A percentile compares a stretch with the other conserved stretches of the same genome.
Evolutionary conservation across 2,113 vertebrate genomes (phyloP).

Genomic region (Enhydra lutris): DNA sequence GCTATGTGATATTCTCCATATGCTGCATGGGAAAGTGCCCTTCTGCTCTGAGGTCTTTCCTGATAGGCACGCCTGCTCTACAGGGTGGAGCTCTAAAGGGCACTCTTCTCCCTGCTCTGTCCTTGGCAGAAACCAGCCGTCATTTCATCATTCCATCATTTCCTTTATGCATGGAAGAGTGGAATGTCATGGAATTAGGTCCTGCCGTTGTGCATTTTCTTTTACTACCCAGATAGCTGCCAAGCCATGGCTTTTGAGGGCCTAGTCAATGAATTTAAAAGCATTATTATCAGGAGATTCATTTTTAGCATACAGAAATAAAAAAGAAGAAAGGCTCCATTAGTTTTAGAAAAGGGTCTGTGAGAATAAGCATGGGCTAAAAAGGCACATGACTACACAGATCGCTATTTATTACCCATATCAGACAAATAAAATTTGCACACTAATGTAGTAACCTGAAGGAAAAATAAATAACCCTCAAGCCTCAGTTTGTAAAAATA

Average conservation of each 20-base stretch:
- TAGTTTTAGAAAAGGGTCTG: background rate
- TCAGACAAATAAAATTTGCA: background rate
- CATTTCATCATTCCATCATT: background rate
- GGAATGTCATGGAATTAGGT: background rate
- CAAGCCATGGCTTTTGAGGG: background rate
- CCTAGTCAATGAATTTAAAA: slow-evolving; percentile 25
- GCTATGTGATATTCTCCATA: slow-evolving; percentile 60
- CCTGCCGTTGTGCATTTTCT: background rate
- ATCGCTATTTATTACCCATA: background rate
- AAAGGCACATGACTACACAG: background rate
- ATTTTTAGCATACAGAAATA: slow-evolving; percentile 10
- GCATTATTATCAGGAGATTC: background rate
- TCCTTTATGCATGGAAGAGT: background rate
- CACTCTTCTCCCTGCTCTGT: background rate
- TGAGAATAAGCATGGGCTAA: background rate
- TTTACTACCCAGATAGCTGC: background rate
- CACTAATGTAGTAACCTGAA: background rate
- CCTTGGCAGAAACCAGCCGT: background rate
- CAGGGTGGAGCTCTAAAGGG: background rate
- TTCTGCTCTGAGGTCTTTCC: background rate
- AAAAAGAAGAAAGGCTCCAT: background rate
- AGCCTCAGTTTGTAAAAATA: background rate
- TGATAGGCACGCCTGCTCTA: background rate
- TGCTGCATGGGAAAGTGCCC: background rate
- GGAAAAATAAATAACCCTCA: background rate